Evolutionary conservation across 2,113 vertebrate species (phyloP), one percentile per base, ranked within the genome.

Genomic region (Oncorhynchus tshawytscha): DNA sequence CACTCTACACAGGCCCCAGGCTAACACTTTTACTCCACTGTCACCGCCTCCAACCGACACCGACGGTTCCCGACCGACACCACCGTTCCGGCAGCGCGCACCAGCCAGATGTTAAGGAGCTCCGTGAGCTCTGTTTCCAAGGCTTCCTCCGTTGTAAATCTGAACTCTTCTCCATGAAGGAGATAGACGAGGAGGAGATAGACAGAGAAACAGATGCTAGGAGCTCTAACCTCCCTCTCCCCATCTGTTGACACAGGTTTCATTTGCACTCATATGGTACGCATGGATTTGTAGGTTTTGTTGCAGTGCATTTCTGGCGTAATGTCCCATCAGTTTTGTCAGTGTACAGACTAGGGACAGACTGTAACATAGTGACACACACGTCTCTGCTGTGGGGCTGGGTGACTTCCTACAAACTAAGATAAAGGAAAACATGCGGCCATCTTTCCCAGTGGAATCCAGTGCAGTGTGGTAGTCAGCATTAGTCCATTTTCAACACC

Each of bases 81-180:
- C 39, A 45, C 39, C 80, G 75, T 84, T 80, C 83, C 8, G 59
- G 78, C 31, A 66, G 72, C 85, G 34, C 34, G 64, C 79, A 2
- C 24, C 73, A 83, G 89, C 86, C 91, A 93, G 91, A 91, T 93
- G 91, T 92, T 89, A 87, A 70, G 76, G 34, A 48, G 72, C 78
- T 57, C 69, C 74, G 80, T 75, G 34, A 48, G 75, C 79, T 57
- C 71, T 74, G 81, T 78, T 70, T 72, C 76, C 69, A 24, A 80
- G 5, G 27, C 81, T 45, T 73, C 74, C 59, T 6, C 59, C n/a
- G 76, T 81, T 72, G 83, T 91, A 89, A 90, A 90, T 89, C 90
- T 89, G 79, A 62, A 65, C 73, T 49, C 59, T 22, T n/a, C 59
- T 77, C 54, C 71, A 59, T 73, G 78, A 71, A 48, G 71, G 62